phyloP scores from a whole-genome alignment of 2,113 vertebrate species.

The Mionectes macconnelli region DNA sequence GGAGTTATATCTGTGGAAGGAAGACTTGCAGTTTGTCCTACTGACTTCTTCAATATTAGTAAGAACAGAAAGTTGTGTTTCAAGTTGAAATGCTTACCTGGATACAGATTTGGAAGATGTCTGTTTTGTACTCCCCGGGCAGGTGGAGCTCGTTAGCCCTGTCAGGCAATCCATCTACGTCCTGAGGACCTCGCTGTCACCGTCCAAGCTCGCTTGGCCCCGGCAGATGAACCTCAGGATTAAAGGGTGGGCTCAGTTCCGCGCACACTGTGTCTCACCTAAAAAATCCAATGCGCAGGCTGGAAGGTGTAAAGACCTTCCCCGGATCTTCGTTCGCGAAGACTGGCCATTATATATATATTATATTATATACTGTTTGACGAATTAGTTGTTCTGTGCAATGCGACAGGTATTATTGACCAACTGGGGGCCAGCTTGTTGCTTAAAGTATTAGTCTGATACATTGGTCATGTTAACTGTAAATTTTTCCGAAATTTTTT shows the following conservation, averaged over 20 bases:
- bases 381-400: neutral
- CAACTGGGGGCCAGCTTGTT: neutral
- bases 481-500: neutral
- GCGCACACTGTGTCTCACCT: too few relatives aligned
- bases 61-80: neutral
- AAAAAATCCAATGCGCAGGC: too few relatives aligned
- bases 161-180: too few relatives aligned
- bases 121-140: neutral
- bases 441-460: neutral
- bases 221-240: too few relatives aligned
- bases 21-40: neutral
- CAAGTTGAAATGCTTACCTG: neutral
- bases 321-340: too few relatives aligned
- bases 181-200: too few relatives aligned
- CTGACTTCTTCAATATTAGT: neutral
- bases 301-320: too few relatives aligned
- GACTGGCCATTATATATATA: too few relatives aligned
- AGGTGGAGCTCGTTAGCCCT: too few relatives aligned
- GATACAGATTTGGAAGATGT: neutral
- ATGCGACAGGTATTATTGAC: neutral
- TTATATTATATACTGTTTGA: too few relatives aligned
- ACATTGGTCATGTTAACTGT: neutral
- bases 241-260: too few relatives aligned
- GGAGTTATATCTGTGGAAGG: neutral
- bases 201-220: too few relatives aligned